These are phyloP conservation scores for Cordilura impudica DNA, from an alignment of 2,888 invertebrate genomes.

Conservation along the genomic window DNA sequence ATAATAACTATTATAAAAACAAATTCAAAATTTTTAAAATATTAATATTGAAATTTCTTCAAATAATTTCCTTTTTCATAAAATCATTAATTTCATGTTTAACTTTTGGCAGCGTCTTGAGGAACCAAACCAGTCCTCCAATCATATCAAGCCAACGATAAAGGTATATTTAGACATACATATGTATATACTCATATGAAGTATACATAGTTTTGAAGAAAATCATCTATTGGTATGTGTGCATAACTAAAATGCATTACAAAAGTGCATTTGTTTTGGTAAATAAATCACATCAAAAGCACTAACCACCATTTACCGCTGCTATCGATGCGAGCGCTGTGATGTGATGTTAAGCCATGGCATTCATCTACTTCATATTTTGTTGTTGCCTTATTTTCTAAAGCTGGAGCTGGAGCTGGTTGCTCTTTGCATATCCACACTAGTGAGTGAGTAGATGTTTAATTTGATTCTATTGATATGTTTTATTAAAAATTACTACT, in stretches of 20 bases:
- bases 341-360: not conserved
- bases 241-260: conserved; percentile 67
- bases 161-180: not conserved
- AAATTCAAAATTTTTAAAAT: no score
- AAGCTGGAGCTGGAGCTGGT: not conserved
- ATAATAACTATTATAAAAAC: no score
- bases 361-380: no score
- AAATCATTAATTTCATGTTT: conserved; percentile 17
- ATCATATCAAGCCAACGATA: conserved; percentile 9
- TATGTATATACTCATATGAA: not conserved
- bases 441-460: conserved; percentile 10
- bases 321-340: not conserved
- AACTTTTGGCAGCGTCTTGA: not conserved
- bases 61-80: conserved; percentile 14
- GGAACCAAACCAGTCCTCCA: conserved; percentile 16
- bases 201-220: no score
- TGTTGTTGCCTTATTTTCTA: not conserved
- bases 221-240: conserved; percentile 45
- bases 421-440: not conserved
- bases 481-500: conserved; percentile 27
- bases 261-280: conserved; percentile 65
- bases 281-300: conserved; percentile 64
- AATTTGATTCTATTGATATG: conserved; percentile 46
- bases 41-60: no score
- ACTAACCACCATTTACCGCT: conserved; percentile 42